A percentile compares a stretch with the other conserved stretches of the same genome.
phyloP scores from a whole-genome alignment of 2,888 invertebrate genomes.

The Ischnus inquisitorius region DNA sequence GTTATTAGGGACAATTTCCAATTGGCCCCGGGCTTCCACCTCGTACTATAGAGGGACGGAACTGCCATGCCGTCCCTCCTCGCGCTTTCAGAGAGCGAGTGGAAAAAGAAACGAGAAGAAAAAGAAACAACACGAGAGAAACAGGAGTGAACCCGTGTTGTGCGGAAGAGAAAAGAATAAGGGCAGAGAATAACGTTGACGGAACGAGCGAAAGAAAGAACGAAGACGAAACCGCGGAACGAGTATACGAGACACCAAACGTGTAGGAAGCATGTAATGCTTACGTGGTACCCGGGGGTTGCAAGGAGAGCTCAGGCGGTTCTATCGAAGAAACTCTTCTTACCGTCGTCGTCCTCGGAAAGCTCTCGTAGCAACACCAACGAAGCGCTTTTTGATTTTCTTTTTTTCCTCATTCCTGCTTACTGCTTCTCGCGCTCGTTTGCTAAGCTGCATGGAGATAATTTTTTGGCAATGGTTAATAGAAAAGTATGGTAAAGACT shows the following conservation, averaged over 20 bases:
- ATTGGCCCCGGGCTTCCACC: conserved; percentile 81
- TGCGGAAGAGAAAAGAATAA: conserved; percentile 62
- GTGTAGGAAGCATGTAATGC: conserved; percentile 78
- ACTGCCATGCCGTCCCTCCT: conserved; percentile 22
- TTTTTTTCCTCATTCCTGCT: background rate
- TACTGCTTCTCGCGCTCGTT: background rate
- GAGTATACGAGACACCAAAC: conserved; percentile 66
- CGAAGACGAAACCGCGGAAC: conserved; percentile 26
- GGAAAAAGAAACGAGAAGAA: conserved; percentile 67
- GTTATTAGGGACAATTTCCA: conserved; percentile 86
- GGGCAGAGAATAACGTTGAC: conserved; percentile 36
- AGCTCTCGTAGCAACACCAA: conserved; percentile 6
- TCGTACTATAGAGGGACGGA: conserved; percentile 60
- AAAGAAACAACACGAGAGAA: conserved; percentile 42
- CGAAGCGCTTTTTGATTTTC: conserved; percentile 37
- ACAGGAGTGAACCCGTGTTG: conserved; percentile 54
- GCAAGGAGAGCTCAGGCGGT: conserved; percentile 16
- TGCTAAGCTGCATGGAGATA: too few species aligned
- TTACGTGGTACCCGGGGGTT: conserved; percentile 79
- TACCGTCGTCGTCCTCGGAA: conserved; percentile 2
- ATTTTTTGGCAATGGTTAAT: too few species aligned
- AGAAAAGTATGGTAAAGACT: too few species aligned
- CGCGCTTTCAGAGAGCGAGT: conserved; percentile 67
- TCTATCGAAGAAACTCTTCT: background rate
- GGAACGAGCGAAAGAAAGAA: conserved; percentile 50